Percentiles rank a stretch among this genome's conserved stretches.
phyloP scores from a whole-genome alignment of 2,113 vertebrate species.

The Pagrus major region DNA sequence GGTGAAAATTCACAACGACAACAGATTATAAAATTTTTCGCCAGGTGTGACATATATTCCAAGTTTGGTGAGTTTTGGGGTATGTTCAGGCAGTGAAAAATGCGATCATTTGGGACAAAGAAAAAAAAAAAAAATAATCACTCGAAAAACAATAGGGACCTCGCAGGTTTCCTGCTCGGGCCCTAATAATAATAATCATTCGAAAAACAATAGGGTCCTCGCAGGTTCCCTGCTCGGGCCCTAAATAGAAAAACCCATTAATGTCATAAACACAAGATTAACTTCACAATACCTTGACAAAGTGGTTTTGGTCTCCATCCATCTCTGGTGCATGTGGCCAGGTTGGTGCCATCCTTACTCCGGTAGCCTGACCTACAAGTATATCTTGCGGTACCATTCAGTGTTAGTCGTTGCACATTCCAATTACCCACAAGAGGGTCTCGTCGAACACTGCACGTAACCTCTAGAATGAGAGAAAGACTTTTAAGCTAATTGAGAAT shows the following conservation, averaged over 20 bases:
- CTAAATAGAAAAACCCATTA: not conserved
- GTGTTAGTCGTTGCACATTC: fast-evolving
- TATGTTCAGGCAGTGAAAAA: too few species aligned
- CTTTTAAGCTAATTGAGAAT: not conserved
- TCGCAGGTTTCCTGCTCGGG: too few species aligned
- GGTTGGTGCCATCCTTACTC: fast-evolving
- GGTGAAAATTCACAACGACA: too few species aligned
- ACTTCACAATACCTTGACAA: constrained; percentile 64
- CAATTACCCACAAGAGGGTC: fast-evolving
- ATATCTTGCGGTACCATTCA: not conserved
- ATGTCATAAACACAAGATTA: not conserved
- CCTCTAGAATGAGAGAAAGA: constrained; percentile 58
- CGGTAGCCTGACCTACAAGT: fast-evolving
- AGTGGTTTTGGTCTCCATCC: constrained; percentile 71
- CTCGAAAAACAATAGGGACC: too few species aligned
- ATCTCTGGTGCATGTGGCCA: constrained; percentile 51
- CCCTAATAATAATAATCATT: too few species aligned
- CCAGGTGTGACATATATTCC: too few species aligned
- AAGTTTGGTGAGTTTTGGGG: too few species aligned
- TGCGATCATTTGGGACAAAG: too few species aligned
- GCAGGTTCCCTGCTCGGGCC: too few species aligned
- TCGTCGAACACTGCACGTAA: not conserved
- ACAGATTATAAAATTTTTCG: too few species aligned
- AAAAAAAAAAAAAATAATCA: too few species aligned
- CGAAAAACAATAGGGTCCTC: too few species aligned